Percentiles rank a stretch among this genome's conserved stretches.
Evolutionary conservation across 2,797 vertebrate species (phyloP).

Genomic region (Paedocypris micromegethes): DNA sequence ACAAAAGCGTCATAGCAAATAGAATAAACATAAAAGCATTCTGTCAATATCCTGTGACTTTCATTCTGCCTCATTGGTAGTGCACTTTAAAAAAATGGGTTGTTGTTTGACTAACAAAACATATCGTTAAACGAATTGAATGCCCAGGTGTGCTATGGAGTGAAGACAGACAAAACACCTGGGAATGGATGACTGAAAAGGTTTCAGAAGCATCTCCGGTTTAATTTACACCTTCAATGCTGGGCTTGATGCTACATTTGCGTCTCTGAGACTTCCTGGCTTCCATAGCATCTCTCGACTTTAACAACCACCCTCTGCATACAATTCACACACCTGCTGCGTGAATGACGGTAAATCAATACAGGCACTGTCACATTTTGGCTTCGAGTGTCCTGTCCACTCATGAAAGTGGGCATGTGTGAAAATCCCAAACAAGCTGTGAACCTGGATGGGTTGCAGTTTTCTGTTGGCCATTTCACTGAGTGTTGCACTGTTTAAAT

Average conservation of each 20-base stretch:
- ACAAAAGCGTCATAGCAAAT: no score
- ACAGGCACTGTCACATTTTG: slow-evolving; percentile 30
- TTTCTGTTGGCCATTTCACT: slow-evolving; percentile 3
- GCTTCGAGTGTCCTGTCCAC: slow-evolving; percentile 43
- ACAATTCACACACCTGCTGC: slow-evolving; percentile 44
- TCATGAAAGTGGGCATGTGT: slow-evolving; percentile 24
- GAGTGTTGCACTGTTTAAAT: slow-evolving; percentile 21
- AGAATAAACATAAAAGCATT: no score
- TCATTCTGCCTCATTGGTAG: no score
- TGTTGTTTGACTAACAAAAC: no score
- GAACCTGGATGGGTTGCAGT: slow-evolving; percentile 21
- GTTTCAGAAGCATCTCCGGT: neutral
- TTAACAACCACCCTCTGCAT: slow-evolving; percentile 51
- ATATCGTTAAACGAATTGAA: no score
- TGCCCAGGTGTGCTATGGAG: no score
- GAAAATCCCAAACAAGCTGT: slow-evolving; percentile 20
- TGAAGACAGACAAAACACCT: no score
- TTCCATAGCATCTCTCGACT: slow-evolving; percentile 49
- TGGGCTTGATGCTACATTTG: slow-evolving; percentile 36
- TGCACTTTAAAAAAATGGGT: no score
- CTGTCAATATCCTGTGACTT: no score
- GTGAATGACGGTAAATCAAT: slow-evolving; percentile 59
- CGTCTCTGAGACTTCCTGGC: slow-evolving; percentile 39
- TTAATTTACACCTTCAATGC: slow-evolving; percentile 3
- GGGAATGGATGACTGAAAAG: no score